Percentiles rank a stretch among this genome's conserved stretches.
These are phyloP conservation scores for Phymatocera aterrima DNA, from an alignment of 2,888 invertebrate species.

Conservation along the genomic window DNA sequence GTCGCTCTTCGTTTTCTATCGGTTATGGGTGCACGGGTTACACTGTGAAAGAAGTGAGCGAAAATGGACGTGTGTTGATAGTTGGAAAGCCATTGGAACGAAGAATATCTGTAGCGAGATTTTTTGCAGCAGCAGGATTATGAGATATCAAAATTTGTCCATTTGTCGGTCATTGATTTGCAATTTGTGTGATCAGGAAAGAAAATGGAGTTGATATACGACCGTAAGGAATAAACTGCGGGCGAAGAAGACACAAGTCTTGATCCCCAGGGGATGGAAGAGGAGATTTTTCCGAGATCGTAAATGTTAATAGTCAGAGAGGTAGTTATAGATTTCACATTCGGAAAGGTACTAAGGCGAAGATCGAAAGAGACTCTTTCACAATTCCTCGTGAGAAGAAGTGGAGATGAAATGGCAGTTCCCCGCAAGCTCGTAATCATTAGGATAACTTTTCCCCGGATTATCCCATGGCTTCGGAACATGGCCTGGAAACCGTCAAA, in stretches of 20 bases:
- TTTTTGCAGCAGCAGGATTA: too few relatives aligned
- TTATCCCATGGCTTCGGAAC: not conserved
- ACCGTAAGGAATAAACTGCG: not conserved
- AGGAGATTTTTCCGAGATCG: conserved; percentile 7
- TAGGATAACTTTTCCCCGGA: not conserved
- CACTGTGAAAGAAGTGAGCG: too few relatives aligned
- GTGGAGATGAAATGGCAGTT: not conserved
- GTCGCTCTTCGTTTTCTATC: not conserved
- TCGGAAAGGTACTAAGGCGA: conserved; percentile 20
- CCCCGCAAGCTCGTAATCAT: not conserved
- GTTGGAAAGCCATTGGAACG: too few relatives aligned
- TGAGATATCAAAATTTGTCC: too few relatives aligned
- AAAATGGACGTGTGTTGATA: too few relatives aligned
- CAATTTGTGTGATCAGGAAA: not conserved
- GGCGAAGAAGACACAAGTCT: not conserved
- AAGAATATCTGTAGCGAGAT: too few relatives aligned
- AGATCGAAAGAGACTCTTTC: not conserved
- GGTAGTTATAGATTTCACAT: conserved; percentile 24
- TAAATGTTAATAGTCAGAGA: conserved; percentile 7
- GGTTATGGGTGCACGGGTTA: not conserved
- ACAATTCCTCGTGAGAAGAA: not conserved
- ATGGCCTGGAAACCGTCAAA: not conserved
- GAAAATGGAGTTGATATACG: not conserved
- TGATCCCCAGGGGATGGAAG: not conserved
- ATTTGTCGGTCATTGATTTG: not conserved